These are phyloP conservation scores for Sorex fumeus DNA, from an alignment of 2,113 vertebrate genomes.

Conservation along the genomic window DNA sequence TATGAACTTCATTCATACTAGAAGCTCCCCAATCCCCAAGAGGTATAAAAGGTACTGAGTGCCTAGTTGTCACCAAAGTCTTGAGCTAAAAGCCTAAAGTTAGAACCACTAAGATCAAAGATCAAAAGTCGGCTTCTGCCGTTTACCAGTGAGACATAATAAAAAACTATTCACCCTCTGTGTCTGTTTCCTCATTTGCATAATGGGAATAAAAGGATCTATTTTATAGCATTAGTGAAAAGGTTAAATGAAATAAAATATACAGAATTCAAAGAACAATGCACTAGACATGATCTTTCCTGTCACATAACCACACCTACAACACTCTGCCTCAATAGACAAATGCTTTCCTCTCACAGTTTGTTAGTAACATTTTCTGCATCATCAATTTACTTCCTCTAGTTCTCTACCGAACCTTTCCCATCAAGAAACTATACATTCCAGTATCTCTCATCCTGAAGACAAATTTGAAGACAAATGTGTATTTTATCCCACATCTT, in stretches of 20 bases:
- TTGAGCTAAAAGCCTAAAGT: background rate
- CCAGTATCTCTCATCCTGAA: background rate
- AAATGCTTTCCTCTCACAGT: background rate
- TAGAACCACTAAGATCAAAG: background rate
- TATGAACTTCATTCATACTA: background rate
- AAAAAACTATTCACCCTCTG: background rate
- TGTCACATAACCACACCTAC: background rate
- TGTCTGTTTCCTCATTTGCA: conserved; percentile 2
- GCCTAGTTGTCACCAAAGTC: background rate
- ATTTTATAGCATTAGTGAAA: background rate
- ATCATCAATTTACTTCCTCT: background rate
- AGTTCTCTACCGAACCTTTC: background rate
- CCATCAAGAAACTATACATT: background rate
- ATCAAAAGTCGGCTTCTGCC: background rate
- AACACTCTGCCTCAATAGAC: background rate
- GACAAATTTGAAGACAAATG: background rate
- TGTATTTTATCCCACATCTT: background rate
- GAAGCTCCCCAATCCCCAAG: background rate
- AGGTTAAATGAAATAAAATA: background rate
- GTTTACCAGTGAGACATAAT: background rate
- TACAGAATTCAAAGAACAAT: background rate
- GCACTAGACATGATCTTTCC: background rate
- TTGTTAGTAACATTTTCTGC: too few species aligned
- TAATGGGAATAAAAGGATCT: background rate
- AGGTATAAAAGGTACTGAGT: background rate